Conservation (phyloP, 2,113 vertebrate genomes). For the Fukomys damarensis region DNA sequence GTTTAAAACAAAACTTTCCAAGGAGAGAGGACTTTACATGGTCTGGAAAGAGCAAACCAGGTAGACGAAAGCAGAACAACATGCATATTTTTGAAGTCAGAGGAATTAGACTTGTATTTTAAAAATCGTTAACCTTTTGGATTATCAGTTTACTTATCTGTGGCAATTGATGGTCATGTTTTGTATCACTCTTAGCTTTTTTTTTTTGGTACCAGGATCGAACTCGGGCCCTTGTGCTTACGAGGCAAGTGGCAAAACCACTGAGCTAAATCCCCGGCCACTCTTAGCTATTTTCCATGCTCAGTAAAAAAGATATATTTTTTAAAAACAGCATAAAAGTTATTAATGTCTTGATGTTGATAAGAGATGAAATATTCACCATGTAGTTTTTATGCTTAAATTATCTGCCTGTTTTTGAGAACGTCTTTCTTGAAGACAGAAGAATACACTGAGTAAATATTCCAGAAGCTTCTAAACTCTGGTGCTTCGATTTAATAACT, state of each 20-base stretch:
- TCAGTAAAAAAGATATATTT: background rate
- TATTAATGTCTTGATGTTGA: background rate
- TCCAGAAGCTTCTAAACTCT: slow-evolving; percentile 3
- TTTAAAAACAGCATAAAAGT: background rate
- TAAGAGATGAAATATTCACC: background rate
- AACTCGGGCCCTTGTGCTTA: no score
- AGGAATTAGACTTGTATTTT: background rate
- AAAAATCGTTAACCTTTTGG: background rate
- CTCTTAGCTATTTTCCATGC: background rate
- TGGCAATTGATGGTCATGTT: background rate
- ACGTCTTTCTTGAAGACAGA: background rate
- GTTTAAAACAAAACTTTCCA: background rate
- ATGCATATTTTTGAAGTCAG: background rate
- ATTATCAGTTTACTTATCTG: background rate
- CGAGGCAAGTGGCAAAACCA: no score
- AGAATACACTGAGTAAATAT: background rate
- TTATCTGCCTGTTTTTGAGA: background rate
- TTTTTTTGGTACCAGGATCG: no score
- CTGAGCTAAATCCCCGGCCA: no score
- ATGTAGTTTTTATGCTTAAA: background rate
- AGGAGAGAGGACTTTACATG: background rate
- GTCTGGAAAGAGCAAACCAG: slow-evolving; percentile 9
- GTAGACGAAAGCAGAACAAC: background rate
- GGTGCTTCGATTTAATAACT: background rate
- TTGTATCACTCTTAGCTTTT: background rate